phyloP scores from a whole-genome alignment of 2,797 vertebrate genomes.

The Momotus momota region DNA sequence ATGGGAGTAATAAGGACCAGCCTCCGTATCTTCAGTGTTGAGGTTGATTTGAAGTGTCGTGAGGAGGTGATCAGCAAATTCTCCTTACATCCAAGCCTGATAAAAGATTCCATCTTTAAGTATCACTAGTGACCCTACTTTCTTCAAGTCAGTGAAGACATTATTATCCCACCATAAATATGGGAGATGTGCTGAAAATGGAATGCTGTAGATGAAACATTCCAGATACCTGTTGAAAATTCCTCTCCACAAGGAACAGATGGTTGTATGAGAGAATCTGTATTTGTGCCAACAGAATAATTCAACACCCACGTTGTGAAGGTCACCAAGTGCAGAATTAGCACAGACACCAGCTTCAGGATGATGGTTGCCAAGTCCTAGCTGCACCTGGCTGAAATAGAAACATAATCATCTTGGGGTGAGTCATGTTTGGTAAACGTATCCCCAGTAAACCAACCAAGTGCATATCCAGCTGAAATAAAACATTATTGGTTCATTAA shows the following conservation, averaged over 20 bases:
- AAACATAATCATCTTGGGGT: conserved; percentile 36
- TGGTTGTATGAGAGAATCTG: conserved; percentile 45
- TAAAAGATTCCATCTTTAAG: not conserved
- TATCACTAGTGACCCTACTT: not conserved
- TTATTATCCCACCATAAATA: not conserved
- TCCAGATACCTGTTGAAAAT: conserved; percentile 64
- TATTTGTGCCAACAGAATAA: conserved; percentile 47
- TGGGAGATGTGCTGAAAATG: not conserved
- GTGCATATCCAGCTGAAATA: conserved; percentile 14
- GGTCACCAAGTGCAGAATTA: conserved; percentile 68
- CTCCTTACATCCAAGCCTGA: not conserved
- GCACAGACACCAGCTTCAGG: conserved; percentile 30
- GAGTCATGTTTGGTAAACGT: conserved; percentile 39
- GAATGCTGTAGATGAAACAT: conserved; percentile 6
- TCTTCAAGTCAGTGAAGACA: not conserved
- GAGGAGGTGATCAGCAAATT: not conserved
- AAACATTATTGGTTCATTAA: conserved; percentile 40
- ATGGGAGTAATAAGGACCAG: not conserved
- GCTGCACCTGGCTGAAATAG: conserved; percentile 52
- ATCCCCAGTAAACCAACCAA: not conserved
- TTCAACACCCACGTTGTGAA: conserved; percentile 52
- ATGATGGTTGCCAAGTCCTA: conserved; percentile 35
- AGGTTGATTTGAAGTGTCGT: not conserved
- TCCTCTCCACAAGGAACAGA: conserved; percentile 51
- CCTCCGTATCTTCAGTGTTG: not conserved